Conservation (phyloP, 2,888 invertebrate genomes). For the Limenitis camilla region DNA sequence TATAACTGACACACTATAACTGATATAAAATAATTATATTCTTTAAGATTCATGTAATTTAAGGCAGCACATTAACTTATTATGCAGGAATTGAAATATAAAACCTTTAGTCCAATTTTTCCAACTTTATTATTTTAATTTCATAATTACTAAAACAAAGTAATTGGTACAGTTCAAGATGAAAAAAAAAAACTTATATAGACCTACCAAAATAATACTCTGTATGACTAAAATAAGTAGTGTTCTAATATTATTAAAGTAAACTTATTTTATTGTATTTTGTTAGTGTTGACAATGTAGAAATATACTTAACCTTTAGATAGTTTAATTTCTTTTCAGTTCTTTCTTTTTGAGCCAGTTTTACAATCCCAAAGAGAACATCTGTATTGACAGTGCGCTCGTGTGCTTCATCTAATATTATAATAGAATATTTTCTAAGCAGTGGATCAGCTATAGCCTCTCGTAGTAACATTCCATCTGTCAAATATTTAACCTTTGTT, state of each 20-base stretch:
- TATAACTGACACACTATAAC: no score
- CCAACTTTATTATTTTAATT: no score
- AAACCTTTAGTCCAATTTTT: no score
- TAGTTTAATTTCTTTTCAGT: conserved; percentile 72
- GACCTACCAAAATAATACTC: no score
- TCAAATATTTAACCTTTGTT: conserved; percentile 93
- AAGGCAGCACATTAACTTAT: no score
- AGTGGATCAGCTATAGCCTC: conserved; percentile 89
- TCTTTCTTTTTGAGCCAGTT: conserved; percentile 86
- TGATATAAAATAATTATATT: no score
- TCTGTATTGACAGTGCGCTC: conserved; percentile 96
- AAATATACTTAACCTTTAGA: conserved; percentile 75
- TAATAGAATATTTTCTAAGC: conserved; percentile 83
- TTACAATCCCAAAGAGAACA: conserved; percentile 93
- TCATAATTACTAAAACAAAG: no score
- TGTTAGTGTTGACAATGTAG: background rate
- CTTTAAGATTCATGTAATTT: no score
- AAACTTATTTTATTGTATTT: background rate
- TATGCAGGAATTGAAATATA: no score
- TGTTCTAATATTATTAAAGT: background rate
- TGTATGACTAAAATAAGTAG: no score
- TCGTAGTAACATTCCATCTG: conserved; percentile 94
- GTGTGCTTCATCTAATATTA: conserved; percentile 96
- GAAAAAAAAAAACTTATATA: no score
- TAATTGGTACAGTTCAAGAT: no score